Evolutionary conservation across 2,113 vertebrate species (phyloP), one percentile per base, ranked within the genome.

Genomic region (Esox niger): DNA sequence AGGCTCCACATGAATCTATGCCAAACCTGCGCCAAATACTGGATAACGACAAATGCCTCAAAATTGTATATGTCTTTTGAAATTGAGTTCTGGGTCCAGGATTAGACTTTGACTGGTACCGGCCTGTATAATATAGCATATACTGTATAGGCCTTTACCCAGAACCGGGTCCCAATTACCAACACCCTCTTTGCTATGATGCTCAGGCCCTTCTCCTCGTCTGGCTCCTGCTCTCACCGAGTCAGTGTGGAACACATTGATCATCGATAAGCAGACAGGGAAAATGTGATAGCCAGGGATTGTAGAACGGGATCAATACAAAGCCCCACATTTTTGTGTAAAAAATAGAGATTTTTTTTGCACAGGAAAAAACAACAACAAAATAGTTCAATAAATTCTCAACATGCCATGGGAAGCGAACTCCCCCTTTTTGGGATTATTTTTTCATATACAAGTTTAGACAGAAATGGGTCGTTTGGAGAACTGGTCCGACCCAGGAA

Each of bases 261-360:
- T 88, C 91, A 92, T 89, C 91, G 83, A 89, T 90, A 70, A 73
- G 76, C 75, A 88, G 78, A 83, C 82, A 88, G 91, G 85, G 89
- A 88, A 88, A 90, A 91, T 86, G 82, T 92, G 90, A 92, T 84
- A 86, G 87, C 87, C 66, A 71, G 73, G 85, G 91, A 90, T 81
- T 91, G 88, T 90, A 78, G 79, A 82, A 75, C 88, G 84, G 82
- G 85, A 90, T 91, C 89, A 83, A 84, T 91, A 88, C 56, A 83
- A 78, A 81, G 75, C 27, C 32, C 33, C 23, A 63, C 64, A 68
- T 64, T 71, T 67, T 66, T 56, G 57, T 32, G 70, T 27, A n/a
- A 59, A n/a, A 55, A 68, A 38, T 33, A 61, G 23, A 66, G 26
- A 67, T 38, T 20, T 57, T 60, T 70, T 6, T 35, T 46, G 38